phyloP scores from a whole-genome alignment of 2,888 invertebrate species.

The Clepsis dumicolana region DNA sequence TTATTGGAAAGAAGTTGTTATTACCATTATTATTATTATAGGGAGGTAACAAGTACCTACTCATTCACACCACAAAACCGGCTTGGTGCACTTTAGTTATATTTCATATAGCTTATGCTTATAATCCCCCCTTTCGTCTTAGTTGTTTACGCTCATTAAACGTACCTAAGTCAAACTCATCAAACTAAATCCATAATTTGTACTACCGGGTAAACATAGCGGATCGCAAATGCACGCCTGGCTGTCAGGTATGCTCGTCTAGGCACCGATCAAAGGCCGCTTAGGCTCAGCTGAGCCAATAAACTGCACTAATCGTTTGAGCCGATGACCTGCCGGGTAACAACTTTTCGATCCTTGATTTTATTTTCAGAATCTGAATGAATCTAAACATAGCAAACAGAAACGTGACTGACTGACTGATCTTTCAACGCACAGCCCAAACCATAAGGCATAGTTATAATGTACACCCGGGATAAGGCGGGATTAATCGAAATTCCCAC shows the following conservation, averaged over 20 bases:
- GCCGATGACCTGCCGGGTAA: constrained; percentile 17
- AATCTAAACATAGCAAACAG: no score
- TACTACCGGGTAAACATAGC: constrained; percentile 29
- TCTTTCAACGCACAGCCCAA: no score
- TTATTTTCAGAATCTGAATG: neutral
- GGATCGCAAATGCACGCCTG: constrained; percentile 45
- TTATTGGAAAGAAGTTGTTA: no score
- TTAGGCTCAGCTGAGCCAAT: constrained; percentile 50
- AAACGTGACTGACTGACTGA: no score
- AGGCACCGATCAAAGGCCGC: constrained; percentile 59
- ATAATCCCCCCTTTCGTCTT: neutral
- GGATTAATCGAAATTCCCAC: no score
- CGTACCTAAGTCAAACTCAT: no score
- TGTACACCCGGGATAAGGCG: no score
- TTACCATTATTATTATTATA: no score
- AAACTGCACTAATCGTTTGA: constrained; percentile 55
- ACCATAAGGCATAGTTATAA: no score
- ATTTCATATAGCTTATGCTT: neutral
- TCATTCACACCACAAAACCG: no score
- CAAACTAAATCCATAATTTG: constrained; percentile 21
- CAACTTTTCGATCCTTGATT: constrained; percentile 1
- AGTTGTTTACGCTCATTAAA: neutral
- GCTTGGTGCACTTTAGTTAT: neutral
- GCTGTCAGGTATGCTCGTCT: constrained; percentile 49
- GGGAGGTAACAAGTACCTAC: no score